phyloP scores from a whole-genome alignment of 2,797 vertebrate species.

The Ptychadena robeensis region DNA sequence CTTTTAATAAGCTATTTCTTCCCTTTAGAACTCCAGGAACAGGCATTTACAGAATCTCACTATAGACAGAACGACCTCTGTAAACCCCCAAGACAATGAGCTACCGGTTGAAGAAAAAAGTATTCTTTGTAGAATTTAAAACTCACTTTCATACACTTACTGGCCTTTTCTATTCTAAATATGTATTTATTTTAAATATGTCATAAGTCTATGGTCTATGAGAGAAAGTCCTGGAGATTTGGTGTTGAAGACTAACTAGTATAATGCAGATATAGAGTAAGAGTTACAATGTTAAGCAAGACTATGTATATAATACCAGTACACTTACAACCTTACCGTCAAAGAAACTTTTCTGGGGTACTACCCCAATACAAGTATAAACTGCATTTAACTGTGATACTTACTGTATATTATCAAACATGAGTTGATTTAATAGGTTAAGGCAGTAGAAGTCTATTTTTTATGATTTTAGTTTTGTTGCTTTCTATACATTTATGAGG shows the following conservation, averaged over 20 bases:
- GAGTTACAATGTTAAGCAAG: background rate
- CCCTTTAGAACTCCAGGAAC: constrained; percentile 37
- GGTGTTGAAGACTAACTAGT: background rate
- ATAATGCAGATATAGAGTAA: background rate
- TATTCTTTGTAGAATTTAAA: constrained; percentile 2
- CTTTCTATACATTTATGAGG: no score
- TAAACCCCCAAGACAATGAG: constrained; percentile 45
- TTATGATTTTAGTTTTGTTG: no score
- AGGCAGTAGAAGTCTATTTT: no score
- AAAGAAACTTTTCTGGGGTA: no score
- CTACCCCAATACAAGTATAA: no score
- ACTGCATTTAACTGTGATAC: no score
- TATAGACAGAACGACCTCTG: constrained; percentile 34
- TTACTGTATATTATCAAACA: no score
- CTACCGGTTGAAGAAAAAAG: constrained; percentile 1
- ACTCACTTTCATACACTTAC: background rate
- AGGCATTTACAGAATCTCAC: constrained; percentile 47
- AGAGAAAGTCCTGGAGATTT: background rate
- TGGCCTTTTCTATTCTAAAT: background rate
- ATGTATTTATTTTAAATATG: background rate
- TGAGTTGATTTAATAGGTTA: no score
- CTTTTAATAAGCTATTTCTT: constrained; percentile 51
- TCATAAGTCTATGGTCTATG: background rate
- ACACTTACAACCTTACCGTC: no score
- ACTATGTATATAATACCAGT: no score